These are phyloP conservation scores for Calliphora vicina DNA, from an alignment of 1,140 invertebrate species.

Conservation along the genomic window DNA sequence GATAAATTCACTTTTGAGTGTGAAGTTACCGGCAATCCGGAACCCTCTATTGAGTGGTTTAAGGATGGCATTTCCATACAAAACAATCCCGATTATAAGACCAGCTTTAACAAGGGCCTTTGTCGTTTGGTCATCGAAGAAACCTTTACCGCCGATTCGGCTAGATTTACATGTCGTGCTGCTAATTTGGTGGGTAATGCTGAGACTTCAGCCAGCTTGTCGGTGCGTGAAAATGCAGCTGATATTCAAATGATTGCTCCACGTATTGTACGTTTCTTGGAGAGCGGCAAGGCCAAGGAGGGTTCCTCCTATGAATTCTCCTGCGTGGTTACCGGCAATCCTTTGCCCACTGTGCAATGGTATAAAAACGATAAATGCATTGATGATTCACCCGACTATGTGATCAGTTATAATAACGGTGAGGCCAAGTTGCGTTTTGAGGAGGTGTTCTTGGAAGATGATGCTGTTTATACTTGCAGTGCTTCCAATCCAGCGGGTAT, in stretches of 20 bases:
- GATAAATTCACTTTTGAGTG: conserved; percentile 74
- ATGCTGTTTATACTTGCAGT: conserved; percentile 75
- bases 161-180: conserved; percentile 75
- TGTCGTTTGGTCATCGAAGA: conserved; percentile 76
- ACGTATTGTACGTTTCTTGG: conserved; percentile 71
- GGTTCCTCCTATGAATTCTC: conserved; percentile 73
- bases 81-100: conserved; percentile 66
- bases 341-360: conserved; percentile 84
- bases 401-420: conserved; percentile 77
- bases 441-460: conserved; percentile 70
- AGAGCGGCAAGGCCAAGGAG: conserved; percentile 71
- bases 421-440: conserved; percentile 76
- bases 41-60: conserved; percentile 83
- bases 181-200: conserved; percentile 76
- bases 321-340: conserved; percentile 77
- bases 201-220: conserved; percentile 76
- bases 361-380: conserved; percentile 70
- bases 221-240: conserved; percentile 73
- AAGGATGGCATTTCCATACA: conserved; percentile 70
- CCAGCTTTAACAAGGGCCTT: conserved; percentile 75
- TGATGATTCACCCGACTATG: conserved; percentile 66
- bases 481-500: conserved; percentile 77
- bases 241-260: conserved; percentile 72
- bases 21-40: conserved; percentile 79
- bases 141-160: conserved; percentile 70